Evolutionary conservation across 1,140 invertebrate species (phyloP).

Genomic region (Diorhabda sublineata): DNA sequence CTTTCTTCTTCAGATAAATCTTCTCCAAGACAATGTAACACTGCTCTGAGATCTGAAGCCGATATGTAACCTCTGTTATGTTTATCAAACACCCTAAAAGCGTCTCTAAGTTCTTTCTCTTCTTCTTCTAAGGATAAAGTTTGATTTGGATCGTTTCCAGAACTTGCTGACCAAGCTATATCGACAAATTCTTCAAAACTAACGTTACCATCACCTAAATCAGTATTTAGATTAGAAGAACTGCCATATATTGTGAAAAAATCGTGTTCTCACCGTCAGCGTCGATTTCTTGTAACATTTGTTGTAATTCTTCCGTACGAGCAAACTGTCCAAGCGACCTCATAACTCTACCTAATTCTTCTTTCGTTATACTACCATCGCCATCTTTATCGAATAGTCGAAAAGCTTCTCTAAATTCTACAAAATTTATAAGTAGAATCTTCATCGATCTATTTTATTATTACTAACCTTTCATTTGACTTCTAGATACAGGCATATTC

Average conservation of each 20-base stretch:
- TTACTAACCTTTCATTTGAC: slow-evolving; percentile 68
- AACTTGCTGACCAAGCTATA: slow-evolving; percentile 72
- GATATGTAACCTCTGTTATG: slow-evolving; percentile 83
- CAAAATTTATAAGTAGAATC: slow-evolving; percentile 4
- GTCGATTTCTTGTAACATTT: slow-evolving; percentile 88
- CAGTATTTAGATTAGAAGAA: neutral
- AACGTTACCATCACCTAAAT: slow-evolving; percentile 79
- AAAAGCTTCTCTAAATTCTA: slow-evolving; percentile 83
- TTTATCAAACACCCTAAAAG: slow-evolving; percentile 84
- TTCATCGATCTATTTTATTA: neutral
- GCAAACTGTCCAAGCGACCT: slow-evolving; percentile 79
- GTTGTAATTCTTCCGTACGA: slow-evolving; percentile 73
- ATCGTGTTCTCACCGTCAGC: slow-evolving; percentile 65
- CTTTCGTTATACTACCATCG: slow-evolving; percentile 82
- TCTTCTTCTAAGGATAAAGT: slow-evolving; percentile 58
- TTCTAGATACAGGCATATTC: slow-evolving; percentile 61
- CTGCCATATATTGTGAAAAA: neutral
- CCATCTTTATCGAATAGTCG: slow-evolving; percentile 86
- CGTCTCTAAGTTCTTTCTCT: slow-evolving; percentile 81
- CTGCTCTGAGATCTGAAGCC: slow-evolving; percentile 76
- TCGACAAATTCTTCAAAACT: slow-evolving; percentile 91
- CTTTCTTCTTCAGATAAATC: slow-evolving; percentile 83
- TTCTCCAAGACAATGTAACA: slow-evolving; percentile 79
- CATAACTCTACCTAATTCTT: slow-evolving; percentile 81
- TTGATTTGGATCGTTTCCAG: slow-evolving; percentile 49